Conservation (phyloP, 2,888 invertebrate genomes). For the Agrotis ipsilon region DNA sequence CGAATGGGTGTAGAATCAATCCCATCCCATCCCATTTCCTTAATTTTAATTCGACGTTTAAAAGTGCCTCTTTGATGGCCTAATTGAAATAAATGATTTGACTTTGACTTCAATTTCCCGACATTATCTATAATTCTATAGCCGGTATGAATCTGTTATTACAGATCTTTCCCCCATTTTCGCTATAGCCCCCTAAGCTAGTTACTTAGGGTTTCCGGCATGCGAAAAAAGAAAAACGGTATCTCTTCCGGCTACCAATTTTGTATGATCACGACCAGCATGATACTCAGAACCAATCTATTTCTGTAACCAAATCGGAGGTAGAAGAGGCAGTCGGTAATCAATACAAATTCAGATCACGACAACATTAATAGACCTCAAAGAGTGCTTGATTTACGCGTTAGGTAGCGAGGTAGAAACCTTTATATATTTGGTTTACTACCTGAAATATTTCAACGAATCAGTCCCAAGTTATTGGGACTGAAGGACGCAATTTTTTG, state of each 20-base stretch:
- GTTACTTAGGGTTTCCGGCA: not conserved
- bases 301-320: conserved; percentile 11
- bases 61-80: too few relatives aligned
- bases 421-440: conserved; percentile 40
- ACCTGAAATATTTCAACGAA: conserved; percentile 54
- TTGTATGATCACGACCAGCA: not conserved
- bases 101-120: too few relatives aligned
- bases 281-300: not conserved
- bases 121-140: not conserved
- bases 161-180: not conserved
- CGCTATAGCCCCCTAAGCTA: not conserved
- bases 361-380: conserved; percentile 9
- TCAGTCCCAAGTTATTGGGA: conserved; percentile 43
- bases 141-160: not conserved
- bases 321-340: not conserved
- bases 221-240: not conserved
- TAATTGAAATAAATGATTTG: too few relatives aligned
- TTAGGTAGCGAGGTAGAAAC: not conserved
- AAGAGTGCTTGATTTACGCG: conserved; percentile 16
- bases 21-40: too few relatives aligned
- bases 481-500: conserved; percentile 40
- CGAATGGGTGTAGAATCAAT: too few relatives aligned
- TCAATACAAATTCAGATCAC: conserved; percentile 12
- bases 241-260: not conserved
- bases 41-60: too few relatives aligned